phyloP scores from a whole-genome alignment of 2,888 invertebrate species.

The Hipparchia semele region DNA sequence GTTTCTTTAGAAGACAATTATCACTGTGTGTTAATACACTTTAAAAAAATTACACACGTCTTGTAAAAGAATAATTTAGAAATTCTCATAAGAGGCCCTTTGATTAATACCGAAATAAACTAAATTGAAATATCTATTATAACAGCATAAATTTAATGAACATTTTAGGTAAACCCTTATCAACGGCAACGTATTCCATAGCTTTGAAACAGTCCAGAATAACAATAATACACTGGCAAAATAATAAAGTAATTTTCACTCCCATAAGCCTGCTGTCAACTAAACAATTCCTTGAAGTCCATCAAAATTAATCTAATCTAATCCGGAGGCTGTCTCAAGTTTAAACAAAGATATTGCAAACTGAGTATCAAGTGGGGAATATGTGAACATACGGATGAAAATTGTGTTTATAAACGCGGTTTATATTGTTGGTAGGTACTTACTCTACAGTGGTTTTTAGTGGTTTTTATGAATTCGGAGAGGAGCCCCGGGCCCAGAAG shows the following conservation, averaged over 20 bases:
- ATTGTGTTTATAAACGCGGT: conserved; percentile 30
- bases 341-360: conserved; percentile 79
- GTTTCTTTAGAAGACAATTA: too few species aligned
- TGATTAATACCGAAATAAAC: background rate
- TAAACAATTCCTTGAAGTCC: conserved; percentile 78
- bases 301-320: conserved; percentile 82
- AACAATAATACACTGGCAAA: conserved; percentile 57
- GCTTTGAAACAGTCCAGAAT: conserved; percentile 72
- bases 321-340: conserved; percentile 73
- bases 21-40: too few species aligned
- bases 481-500: too few species aligned
- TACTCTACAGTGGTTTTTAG: too few species aligned
- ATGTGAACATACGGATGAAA: conserved; percentile 44
- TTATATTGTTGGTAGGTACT: too few species aligned
- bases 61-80: too few species aligned
- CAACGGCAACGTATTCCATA: conserved; percentile 57
- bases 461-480: too few species aligned
- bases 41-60: too few species aligned
- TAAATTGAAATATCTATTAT: conserved; percentile 13
- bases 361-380: conserved; percentile 63
- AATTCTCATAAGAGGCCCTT: too few species aligned
- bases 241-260: conserved; percentile 73
- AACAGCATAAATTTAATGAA: background rate
- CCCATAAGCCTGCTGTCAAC: conserved; percentile 71
- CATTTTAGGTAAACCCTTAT: conserved; percentile 58